Base-by-base conservation (phyloP, 2,113 vertebrate species). In the Nematolebias whitei region DNA sequence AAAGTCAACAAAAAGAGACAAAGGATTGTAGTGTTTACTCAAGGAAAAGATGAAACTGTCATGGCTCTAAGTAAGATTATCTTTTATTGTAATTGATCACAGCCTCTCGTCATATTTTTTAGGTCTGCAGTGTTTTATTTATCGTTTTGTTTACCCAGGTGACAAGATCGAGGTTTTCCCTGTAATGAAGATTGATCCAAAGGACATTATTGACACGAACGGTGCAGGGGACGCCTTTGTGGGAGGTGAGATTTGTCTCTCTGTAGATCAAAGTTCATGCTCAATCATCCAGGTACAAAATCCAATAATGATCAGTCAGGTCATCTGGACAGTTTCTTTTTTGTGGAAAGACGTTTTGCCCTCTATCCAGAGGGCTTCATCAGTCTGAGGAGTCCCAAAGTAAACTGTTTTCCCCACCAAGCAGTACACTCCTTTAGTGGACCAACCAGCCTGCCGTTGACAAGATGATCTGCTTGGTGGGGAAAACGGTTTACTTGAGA, bases 161-260 rank as follows among this genome's bases (percentile, higher is more conserved):
- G 95, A 88, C 73, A 94, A 95, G 85, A 87, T 96, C 41, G 89
- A 90, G 16, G 79, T 90, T 49, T 99, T 95, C 83, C 89, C 96
- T 22, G 96, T 98, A 24, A 74, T 97, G 81, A 91, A 93, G 85
- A 96, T 95, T 44, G 94, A 98, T 81, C 94, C 95, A 75, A 94
- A 94, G 85, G 92, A 96, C 85, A 95, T 99, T n/a, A 91, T 99
- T 77, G 97, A 99, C 88, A 99, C 98, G 79, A 99, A 94, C 63
- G 97, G 98, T 88, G 98, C 97, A 53, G 97, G 97, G 60, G 98
- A 99, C 83, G 98, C 98, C 5, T 99, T 99, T 90, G 98, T 99
- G 62, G 98, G 98, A 95, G 98, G 98, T 98, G 75, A 35, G 61
- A 20, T 15, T 59, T 48, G n/a, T 43, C 16, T 9, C 1, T 72